Conservation (phyloP, 2,113 vertebrate genomes). For the Semnopithecus entellus region DNA sequence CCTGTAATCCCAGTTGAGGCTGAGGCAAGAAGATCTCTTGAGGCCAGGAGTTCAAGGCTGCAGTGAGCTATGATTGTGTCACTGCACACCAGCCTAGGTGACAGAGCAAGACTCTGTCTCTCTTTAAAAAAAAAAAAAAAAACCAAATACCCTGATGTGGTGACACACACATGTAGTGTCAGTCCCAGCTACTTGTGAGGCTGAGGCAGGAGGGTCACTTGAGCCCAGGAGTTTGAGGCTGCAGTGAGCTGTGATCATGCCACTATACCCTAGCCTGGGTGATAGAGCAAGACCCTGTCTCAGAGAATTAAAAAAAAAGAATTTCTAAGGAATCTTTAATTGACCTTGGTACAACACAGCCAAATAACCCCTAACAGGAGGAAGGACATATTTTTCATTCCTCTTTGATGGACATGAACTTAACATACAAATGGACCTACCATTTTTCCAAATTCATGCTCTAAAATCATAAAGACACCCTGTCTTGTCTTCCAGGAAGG, state of each 20-base stretch:
- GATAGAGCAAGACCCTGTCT: not conserved
- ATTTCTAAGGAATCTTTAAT: constrained; percentile 32
- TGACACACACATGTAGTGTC: not conserved
- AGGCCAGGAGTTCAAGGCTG: not conserved
- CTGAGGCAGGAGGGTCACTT: not conserved
- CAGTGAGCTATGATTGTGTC: not conserved
- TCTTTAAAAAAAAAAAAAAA: not conserved
- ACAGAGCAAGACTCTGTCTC: not conserved
- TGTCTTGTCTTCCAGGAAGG: constrained; percentile 87
- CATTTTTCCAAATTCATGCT: constrained; percentile 73
- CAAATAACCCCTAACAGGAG: constrained; percentile 3
- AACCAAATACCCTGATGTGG: not conserved
- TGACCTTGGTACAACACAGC: constrained; percentile 16
- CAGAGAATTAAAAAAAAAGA: not conserved
- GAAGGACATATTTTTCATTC: constrained; percentile 40
- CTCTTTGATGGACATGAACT: constrained; percentile 40
- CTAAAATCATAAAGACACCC: constrained; percentile 81
- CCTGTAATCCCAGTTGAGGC: not conserved
- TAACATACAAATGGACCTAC: constrained; percentile 47
- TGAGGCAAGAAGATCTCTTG: not conserved
- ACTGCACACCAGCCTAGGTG: not conserved
- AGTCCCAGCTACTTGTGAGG: not conserved
- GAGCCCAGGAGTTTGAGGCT: not conserved
- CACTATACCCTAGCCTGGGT: not conserved
- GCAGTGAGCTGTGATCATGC: not conserved